phyloP scores from a whole-genome alignment of 2,113 vertebrate species.

The Triplophysa tibetana region DNA sequence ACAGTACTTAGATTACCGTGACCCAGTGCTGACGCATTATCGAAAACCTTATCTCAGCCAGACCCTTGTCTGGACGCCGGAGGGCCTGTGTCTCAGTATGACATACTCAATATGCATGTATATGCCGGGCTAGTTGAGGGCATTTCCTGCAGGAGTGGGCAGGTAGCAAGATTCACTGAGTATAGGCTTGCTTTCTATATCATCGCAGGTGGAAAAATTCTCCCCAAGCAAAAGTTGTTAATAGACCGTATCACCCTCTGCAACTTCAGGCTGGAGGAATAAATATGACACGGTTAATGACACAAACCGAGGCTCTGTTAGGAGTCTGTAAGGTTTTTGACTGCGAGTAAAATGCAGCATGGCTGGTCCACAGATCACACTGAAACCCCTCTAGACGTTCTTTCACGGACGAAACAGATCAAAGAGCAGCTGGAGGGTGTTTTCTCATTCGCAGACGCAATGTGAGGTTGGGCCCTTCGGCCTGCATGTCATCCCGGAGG shows the following conservation, averaged over 20 bases:
- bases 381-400: constrained; percentile 14
- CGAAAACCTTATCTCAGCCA: background rate
- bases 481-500: background rate
- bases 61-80: background rate
- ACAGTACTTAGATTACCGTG: background rate
- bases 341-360: background rate
- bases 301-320: background rate
- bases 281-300: constrained; percentile 27
- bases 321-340: background rate
- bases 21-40: background rate
- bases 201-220: background rate
- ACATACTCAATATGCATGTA: background rate
- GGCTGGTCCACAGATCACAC: constrained; percentile 19
- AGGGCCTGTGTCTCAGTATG: background rate
- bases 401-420: constrained; percentile 17
- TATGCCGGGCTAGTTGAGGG: background rate
- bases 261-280: constrained; percentile 7
- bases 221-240: background rate
- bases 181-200: background rate
- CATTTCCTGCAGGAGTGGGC: background rate
- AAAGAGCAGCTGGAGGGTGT: constrained; percentile 31
- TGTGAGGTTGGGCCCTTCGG: background rate
- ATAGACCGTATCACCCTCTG: background rate
- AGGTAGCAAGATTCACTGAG: background rate
- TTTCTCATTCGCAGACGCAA: constrained; percentile 6